These are phyloP conservation scores for Petrocephalus sullivani DNA, from an alignment of 2,797 vertebrate species.

Conservation along the genomic window DNA sequence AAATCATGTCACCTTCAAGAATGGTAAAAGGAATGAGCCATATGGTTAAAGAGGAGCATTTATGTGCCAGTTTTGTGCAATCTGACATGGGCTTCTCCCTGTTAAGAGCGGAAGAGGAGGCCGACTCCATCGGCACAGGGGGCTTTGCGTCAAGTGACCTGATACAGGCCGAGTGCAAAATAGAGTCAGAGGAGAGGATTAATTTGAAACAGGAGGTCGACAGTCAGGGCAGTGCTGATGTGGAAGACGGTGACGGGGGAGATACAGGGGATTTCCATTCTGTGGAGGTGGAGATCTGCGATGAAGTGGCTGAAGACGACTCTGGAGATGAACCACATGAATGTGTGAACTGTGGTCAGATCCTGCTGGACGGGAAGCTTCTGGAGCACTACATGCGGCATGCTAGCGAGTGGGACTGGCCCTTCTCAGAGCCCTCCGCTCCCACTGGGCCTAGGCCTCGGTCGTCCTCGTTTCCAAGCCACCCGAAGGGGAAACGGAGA, in stretches of 20 bases:
- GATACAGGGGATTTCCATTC: not conserved
- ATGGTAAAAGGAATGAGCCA: not conserved
- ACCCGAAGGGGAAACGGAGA: constrained; percentile 20
- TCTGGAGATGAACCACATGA: constrained; percentile 33
- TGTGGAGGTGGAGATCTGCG: constrained; percentile 24
- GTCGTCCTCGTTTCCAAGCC: constrained; percentile 12
- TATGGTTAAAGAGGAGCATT: constrained; percentile 26
- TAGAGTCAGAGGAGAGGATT: not conserved
- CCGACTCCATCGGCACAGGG: not conserved
- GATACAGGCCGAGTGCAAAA: not conserved
- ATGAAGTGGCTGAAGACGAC: constrained; percentile 19
- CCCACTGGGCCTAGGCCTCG: not conserved
- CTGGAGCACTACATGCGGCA: constrained; percentile 34
- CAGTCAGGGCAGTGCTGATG: not conserved
- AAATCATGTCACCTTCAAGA: not conserved
- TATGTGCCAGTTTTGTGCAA: not conserved
- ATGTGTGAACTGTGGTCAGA: constrained; percentile 39
- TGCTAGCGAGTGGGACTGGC: constrained; percentile 13
- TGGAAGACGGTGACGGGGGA: not conserved
- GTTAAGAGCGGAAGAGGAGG: constrained; percentile 35
- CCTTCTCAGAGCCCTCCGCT: not conserved
- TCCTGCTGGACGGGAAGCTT: constrained; percentile 35
- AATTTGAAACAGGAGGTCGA: not conserved
- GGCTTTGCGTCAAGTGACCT: not conserved
- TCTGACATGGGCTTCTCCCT: constrained; percentile 20